Evolutionary conservation across 2,888 invertebrate genomes (phyloP), one percentile per base, ranked within the genome.

Genomic region (Aleiodes testaceus): DNA sequence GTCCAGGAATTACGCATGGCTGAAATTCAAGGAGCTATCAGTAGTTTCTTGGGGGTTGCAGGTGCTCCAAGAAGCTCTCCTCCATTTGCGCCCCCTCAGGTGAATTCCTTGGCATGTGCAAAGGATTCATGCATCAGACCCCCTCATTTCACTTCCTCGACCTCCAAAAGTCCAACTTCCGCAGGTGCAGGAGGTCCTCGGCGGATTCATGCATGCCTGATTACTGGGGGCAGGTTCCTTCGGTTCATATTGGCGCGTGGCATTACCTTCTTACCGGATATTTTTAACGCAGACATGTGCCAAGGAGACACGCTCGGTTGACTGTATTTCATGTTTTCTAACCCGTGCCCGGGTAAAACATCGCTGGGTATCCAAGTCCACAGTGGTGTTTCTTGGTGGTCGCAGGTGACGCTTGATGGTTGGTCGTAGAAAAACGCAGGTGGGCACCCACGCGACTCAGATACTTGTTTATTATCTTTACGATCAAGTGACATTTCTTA

Each of bases 141-240:
- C 59, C 36, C 30, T 11, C 36, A 1, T 6, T 5, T 36, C 11
- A 36, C 9, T 7, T 36, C 36, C 36, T 11, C 36, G 36, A 36
- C 59, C 30, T 16, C 14, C 69, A 49, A 50, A 61, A 22, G 68
- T 71, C 71, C 77, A 36, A 59, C 59, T 59, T 59, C 59, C 59
- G 36, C 59, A 59, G 59, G 59, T 59, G 59, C 59, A 14, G 59
- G 59, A 59, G 59, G 59, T 78, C 66, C 64, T 78, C 30, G 76
- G 83, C 86, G 87, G 87, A 86, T 84, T 86, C 85, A 87, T 86
- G 87, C 79, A 85, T 84, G 85, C 84, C 78, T 85, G 87, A 83
- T 82, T 84, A 82, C 74, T 49, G 50, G 66, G 73, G 73, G 73
- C 81, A 82, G 78, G 79, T 79, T 75, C 73, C 73, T 63, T 75